Percentiles rank a stretch among this genome's conserved stretches.
These are phyloP conservation scores for Dendronephthya gigantea DNA, from an alignment of 64 coral and sea anemone species.

Conservation along the genomic window DNA sequence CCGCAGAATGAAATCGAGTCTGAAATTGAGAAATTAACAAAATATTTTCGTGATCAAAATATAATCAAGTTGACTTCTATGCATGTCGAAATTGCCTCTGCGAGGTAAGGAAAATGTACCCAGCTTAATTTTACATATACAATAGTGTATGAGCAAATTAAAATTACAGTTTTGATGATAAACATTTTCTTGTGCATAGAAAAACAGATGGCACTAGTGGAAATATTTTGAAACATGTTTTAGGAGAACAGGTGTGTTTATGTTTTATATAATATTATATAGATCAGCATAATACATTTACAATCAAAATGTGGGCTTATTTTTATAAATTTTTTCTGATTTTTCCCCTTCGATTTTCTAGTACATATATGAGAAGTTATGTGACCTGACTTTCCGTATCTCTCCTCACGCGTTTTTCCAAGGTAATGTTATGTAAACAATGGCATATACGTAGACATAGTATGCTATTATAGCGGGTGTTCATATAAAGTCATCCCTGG, in stretches of 20 bases:
- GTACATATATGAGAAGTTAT: background rate
- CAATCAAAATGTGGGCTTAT: too few relatives aligned
- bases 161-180: background rate
- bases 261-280: too few relatives aligned
- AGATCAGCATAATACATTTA: too few relatives aligned
- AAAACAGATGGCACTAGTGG: background rate
- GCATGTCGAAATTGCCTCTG: background rate
- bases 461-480: too few relatives aligned
- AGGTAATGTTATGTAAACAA: too few relatives aligned
- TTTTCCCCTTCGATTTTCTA: background rate
- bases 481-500: too few relatives aligned
- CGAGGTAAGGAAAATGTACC: background rate
- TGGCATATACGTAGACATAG: too few relatives aligned
- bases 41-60: background rate
- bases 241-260: background rate
- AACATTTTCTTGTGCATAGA: background rate
- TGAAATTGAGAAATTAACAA: background rate
- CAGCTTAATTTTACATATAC: too few relatives aligned
- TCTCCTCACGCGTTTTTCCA: background rate
- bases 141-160: too few relatives aligned
- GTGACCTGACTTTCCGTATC: background rate
- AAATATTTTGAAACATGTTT: background rate
- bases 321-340: too few relatives aligned
- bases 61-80: background rate
- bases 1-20: background rate